A percentile compares a stretch with the other conserved stretches of the same genome.
Evolutionary conservation across 2,113 vertebrate genomes (phyloP).

Genomic region (Caretta caretta): DNA sequence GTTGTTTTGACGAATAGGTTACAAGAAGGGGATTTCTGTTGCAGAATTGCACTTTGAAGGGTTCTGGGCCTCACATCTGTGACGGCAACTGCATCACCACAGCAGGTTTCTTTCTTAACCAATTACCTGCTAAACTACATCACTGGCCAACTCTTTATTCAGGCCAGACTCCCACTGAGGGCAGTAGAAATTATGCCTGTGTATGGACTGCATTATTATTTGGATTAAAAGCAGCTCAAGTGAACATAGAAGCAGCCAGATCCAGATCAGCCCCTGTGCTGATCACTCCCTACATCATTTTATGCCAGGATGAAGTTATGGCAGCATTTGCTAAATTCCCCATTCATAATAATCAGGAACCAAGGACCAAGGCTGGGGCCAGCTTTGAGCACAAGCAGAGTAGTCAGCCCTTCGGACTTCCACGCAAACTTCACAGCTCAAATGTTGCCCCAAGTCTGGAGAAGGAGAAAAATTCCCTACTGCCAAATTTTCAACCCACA

Average conservation of each 20-base stretch:
- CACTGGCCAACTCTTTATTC: background rate
- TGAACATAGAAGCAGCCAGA: background rate
- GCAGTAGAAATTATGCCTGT: background rate
- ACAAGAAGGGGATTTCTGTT: conserved; percentile 43
- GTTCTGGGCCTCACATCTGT: conserved; percentile 38
- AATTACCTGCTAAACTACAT: background rate
- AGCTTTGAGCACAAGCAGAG: background rate
- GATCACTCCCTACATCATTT: background rate
- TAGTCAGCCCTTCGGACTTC: background rate
- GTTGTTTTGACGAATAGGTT: conserved; percentile 36
- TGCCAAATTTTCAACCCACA: background rate
- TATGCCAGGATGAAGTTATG: background rate
- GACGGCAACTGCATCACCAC: conserved; percentile 9
- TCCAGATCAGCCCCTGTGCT: background rate
- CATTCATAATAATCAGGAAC: background rate
- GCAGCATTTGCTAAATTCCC: background rate
- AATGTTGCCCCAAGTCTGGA: background rate
- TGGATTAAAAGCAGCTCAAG: background rate
- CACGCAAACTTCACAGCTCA: background rate
- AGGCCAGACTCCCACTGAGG: background rate
- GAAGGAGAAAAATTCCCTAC: background rate
- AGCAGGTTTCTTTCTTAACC: background rate
- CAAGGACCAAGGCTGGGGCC: background rate
- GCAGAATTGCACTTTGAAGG: conserved; percentile 30
- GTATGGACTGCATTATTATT: background rate